phyloP scores from a whole-genome alignment of 2,888 invertebrate species.

The Psococerastis gibbosa region DNA sequence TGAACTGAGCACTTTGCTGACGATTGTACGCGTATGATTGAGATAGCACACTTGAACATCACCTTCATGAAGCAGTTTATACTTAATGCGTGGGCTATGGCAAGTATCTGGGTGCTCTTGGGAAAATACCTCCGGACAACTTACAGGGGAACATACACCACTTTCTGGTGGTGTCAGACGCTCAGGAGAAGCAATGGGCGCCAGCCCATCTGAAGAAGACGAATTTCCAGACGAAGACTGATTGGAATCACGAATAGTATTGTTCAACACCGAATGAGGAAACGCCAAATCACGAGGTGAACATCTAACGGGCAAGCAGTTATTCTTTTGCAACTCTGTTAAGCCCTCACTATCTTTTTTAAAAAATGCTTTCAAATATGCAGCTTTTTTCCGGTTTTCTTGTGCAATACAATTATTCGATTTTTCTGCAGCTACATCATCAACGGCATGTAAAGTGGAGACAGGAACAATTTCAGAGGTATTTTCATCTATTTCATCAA shows the following conservation, averaged over 20 bases:
- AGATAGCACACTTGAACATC: slow-evolving; percentile 54
- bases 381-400: too few relatives aligned
- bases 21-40: slow-evolving; percentile 56
- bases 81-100: slow-evolving; percentile 18
- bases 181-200: slow-evolving; percentile 8
- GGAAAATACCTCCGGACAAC: background rate
- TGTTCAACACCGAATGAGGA: background rate
- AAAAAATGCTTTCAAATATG: too few relatives aligned
- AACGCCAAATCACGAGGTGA: background rate
- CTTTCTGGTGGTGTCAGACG: background rate
- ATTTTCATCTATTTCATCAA: too few relatives aligned
- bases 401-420: too few relatives aligned
- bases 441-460: too few relatives aligned
- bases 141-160: slow-evolving; percentile 1
- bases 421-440: too few relatives aligned
- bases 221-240: background rate
- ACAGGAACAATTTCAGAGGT: too few relatives aligned
- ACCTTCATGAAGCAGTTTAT: slow-evolving; percentile 51
- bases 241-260: background rate
- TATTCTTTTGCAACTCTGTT: background rate
- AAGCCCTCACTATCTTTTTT: background rate
- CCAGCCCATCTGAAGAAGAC: slow-evolving; percentile 4
- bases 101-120: background rate
- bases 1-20: slow-evolving; percentile 58
- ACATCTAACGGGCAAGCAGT: background rate